Evolutionary conservation across 2,888 invertebrate species (phyloP).

Genomic region (Nemurella pictetii): DNA sequence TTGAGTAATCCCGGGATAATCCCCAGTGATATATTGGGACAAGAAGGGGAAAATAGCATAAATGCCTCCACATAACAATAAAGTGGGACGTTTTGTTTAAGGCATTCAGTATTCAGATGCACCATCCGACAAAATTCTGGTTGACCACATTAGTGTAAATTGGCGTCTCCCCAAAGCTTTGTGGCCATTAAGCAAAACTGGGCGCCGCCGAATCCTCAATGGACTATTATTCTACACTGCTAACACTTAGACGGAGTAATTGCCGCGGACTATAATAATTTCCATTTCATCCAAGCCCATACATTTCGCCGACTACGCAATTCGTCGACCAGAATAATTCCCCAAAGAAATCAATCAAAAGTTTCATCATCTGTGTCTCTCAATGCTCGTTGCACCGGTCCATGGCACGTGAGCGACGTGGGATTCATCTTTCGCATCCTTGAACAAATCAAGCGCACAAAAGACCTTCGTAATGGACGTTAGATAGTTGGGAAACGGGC

Average conservation of each 20-base stretch:
- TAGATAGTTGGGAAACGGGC: neutral
- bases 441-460: neutral
- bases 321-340: conserved; percentile 5
- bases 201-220: neutral
- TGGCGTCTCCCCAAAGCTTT: neutral
- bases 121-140: neutral
- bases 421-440: neutral
- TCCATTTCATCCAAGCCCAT: neutral
- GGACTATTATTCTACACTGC: neutral
- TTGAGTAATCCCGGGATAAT: conserved; percentile 5
- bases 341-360: conserved; percentile 9
- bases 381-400: too few relatives aligned
- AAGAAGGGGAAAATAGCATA: neutral
- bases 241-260: neutral
- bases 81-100: neutral
- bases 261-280: neutral
- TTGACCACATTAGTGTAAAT: neutral
- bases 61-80: neutral
- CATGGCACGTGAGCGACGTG: too few relatives aligned
- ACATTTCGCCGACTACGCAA: neutral
- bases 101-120: neutral
- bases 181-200: conserved; percentile 13
- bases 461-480: neutral
- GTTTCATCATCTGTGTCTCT: neutral
- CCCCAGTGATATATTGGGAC: neutral